Conservation (phyloP, 2,797 vertebrate genomes). For the Gadopsis bispinosus region DNA sequence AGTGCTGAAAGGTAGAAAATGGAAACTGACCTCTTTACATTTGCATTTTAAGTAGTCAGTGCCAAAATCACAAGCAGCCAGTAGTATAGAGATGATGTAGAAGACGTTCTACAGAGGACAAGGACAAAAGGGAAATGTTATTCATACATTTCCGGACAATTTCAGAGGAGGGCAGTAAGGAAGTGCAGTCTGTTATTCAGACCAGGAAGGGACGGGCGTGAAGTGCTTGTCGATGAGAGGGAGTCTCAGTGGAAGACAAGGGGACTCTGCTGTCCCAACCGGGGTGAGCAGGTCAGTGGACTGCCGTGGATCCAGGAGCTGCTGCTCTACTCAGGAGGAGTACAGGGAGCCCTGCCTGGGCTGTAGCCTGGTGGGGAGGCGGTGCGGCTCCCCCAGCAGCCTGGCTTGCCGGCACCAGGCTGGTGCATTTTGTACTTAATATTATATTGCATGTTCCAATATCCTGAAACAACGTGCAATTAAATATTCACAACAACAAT, state of each 20-base stretch:
- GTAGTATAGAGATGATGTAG: constrained; percentile 1
- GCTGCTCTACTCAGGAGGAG: no score
- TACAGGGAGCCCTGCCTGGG: not conserved
- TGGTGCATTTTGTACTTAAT: not conserved
- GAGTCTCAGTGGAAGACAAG: constrained; percentile 22
- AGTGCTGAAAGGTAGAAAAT: not conserved
- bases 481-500: not conserved
- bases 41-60: constrained; percentile 10
- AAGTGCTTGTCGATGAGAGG: constrained; percentile 38
- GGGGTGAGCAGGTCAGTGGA: constrained; percentile 28
- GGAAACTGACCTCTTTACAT: constrained; percentile 24
- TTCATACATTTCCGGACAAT: constrained; percentile 31
- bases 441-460: not conserved
- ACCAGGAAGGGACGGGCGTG: constrained; percentile 35
- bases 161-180: constrained; percentile 22
- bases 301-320: not conserved
- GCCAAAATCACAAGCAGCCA: not conserved
- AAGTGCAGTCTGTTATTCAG: constrained; percentile 29
- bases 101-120: not conserved
- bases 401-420: not conserved
- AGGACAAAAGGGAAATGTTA: constrained; percentile 17
- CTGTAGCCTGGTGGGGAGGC: not conserved
- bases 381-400: not conserved
- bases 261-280: constrained; percentile 13
- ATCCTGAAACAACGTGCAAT: not conserved